These are phyloP conservation scores for Dysmachus trigonus DNA, from an alignment of 2,888 invertebrate genomes.

Conservation along the genomic window DNA sequence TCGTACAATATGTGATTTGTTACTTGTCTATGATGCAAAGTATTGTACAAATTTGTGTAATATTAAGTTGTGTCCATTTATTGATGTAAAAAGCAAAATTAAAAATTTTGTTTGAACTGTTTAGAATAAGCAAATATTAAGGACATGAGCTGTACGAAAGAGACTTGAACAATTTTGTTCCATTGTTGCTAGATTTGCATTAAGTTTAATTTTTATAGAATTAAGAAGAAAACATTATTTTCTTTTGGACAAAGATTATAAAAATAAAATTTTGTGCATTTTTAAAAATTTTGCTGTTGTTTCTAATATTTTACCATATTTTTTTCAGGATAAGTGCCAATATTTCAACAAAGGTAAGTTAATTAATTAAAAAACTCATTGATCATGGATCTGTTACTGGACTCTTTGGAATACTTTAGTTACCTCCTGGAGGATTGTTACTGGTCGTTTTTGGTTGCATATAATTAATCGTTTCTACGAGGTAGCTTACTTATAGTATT, in stretches of 20 bases:
- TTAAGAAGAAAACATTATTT: constrained; percentile 15
- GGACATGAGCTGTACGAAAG: constrained; percentile 30
- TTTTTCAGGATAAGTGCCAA: neutral
- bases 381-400: too few species aligned
- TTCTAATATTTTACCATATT: neutral
- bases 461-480: too few species aligned
- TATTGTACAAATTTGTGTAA: constrained; percentile 38
- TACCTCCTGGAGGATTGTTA: too few species aligned
- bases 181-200: constrained; percentile 28
- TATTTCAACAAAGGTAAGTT: too few species aligned
- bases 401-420: too few species aligned
- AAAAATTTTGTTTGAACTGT: neutral
- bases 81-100: neutral
- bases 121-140: neutral
- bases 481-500: too few species aligned
- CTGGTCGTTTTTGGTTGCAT: too few species aligned
- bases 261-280: constrained; percentile 39
- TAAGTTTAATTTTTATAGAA: constrained; percentile 20
- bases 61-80: constrained; percentile 19
- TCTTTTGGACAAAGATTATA: neutral
- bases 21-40: constrained; percentile 29
- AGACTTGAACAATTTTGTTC: constrained; percentile 37
- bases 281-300: neutral
- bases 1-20: constrained; percentile 39
- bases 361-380: too few species aligned